phyloP scores from a whole-genome alignment of 2,797 vertebrate species.

The Uromys caudimaculatus region DNA sequence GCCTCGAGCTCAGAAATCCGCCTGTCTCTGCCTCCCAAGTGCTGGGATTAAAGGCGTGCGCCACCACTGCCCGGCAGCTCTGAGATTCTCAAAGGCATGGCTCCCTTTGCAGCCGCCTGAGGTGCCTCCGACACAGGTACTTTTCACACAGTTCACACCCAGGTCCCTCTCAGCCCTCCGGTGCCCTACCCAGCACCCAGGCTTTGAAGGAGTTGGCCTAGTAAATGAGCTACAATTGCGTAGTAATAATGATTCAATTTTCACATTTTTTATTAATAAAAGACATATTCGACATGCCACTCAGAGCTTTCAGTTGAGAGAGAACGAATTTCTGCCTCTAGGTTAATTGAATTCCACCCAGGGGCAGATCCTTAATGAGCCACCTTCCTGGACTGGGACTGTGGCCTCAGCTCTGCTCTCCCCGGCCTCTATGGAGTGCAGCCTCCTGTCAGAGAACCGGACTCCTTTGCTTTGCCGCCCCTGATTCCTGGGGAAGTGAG shows the following conservation, averaged over 20 bases:
- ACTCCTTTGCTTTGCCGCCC: slow-evolving; percentile 46
- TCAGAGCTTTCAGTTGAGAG: slow-evolving; percentile 45
- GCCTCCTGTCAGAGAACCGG: not conserved
- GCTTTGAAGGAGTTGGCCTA: slow-evolving; percentile 73
- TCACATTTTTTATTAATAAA: slow-evolving; percentile 80
- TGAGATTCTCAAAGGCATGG: not conserved
- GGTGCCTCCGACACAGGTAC: slow-evolving; percentile 54
- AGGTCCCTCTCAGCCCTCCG: slow-evolving; percentile 59
- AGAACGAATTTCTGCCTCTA: slow-evolving; percentile 31
- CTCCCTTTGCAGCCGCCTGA: not conserved
- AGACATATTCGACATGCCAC: slow-evolving; percentile 67
- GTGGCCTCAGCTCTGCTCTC: not conserved
- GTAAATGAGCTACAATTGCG: slow-evolving; percentile 74
- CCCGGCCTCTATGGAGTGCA: not conserved
- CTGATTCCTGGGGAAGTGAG: slow-evolving; percentile 64
- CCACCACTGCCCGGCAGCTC: too few species aligned
- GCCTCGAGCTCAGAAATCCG: too few species aligned
- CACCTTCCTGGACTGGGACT: not conserved
- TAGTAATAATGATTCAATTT: slow-evolving; percentile 76
- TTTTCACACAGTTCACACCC: slow-evolving; percentile 44
- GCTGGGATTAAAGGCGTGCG: too few species aligned
- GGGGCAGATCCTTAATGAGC: slow-evolving; percentile 52
- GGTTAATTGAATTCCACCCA: slow-evolving; percentile 66
- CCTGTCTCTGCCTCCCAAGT: too few species aligned
- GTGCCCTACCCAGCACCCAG: not conserved